Conservation (phyloP, 2,113 vertebrate genomes). For the Megaceryle maxima region DNA sequence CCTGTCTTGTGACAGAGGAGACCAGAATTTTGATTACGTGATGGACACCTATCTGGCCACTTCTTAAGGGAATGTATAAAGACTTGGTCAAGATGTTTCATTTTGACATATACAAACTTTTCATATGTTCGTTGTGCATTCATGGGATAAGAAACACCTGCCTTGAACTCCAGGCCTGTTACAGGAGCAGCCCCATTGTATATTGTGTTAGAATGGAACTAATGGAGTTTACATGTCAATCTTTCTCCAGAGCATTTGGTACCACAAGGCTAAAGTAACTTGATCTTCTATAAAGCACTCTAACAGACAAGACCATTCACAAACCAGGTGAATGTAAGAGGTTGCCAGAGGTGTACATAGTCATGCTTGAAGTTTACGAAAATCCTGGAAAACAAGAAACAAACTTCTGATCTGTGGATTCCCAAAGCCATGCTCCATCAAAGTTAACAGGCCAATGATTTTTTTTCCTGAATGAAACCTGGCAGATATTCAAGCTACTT, state of each 20-base stretch:
- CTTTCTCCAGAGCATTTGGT: accelerated
- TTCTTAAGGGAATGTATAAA: neutral
- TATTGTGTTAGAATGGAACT: neutral
- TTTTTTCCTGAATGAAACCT: neutral
- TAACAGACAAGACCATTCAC: neutral
- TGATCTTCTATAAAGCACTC: neutral
- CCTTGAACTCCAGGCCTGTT: neutral
- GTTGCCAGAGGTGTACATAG: neutral
- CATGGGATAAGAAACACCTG: neutral
- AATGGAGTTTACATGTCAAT: neutral
- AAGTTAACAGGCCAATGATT: neutral
- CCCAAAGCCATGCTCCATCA: neutral
- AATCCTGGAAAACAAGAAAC: neutral
- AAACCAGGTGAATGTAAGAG: neutral
- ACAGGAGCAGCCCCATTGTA: neutral
- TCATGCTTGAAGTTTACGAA: neutral
- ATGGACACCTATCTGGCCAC: neutral
- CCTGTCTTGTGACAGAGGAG: neutral
- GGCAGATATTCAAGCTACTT: neutral
- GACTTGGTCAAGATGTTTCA: neutral
- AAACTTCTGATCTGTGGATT: neutral
- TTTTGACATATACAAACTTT: neutral
- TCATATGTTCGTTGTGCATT: neutral
- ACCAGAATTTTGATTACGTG: neutral
- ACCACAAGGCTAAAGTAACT: neutral